Evolutionary conservation across 2,113 vertebrate genomes (phyloP), one percentile per base, ranked within the genome.

Genomic region (Callipepla squamata): DNA sequence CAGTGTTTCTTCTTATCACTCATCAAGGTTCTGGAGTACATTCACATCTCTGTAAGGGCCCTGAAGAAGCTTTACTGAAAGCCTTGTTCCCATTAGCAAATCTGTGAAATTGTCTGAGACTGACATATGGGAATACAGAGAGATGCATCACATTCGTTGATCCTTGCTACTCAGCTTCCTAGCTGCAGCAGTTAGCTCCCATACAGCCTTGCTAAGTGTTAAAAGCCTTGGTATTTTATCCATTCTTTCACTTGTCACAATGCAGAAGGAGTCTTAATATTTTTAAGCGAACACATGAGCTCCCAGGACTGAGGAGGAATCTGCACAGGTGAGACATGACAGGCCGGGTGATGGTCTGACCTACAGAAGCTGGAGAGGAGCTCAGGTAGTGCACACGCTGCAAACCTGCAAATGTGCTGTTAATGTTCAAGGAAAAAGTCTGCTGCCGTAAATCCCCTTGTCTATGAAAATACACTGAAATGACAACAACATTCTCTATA

Each of bases 1-100:
- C 72, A 91, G 65, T 90, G 65, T 85, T 94, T 93, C 51, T 58
- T 88, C 87, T 91, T 88, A 83, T 88, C 89, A 86, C 70, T 96
- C 81, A 89, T 53, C 87, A 69, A 59, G 79, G 87, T 95, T 94
- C 85, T 86, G 85, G 53, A 94, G 73, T 69, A 94, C 61, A 47
- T 91, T 96, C 81, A 87, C 73, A 79, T 93, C 79, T 96, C 77
- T 63, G 48, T 50, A 84, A 92, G 57, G 50, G 42, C 42, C 50
- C 62, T 34, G 53, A 89, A 81, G 66, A 86, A 91, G 59, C 87
- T 84, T 72, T 61, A 65, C 57, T 76, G 84, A 90, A 82, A 92
- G 50, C 19, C 75, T 85, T 63, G n/a, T 57, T 94, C 77, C 94
- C 85, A 86, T 90, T 79, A 96, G 73, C 66, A 90, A 79, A 88